Evolutionary conservation across 2,113 vertebrate species (phyloP).

Genomic region (Euleptes europaea): DNA sequence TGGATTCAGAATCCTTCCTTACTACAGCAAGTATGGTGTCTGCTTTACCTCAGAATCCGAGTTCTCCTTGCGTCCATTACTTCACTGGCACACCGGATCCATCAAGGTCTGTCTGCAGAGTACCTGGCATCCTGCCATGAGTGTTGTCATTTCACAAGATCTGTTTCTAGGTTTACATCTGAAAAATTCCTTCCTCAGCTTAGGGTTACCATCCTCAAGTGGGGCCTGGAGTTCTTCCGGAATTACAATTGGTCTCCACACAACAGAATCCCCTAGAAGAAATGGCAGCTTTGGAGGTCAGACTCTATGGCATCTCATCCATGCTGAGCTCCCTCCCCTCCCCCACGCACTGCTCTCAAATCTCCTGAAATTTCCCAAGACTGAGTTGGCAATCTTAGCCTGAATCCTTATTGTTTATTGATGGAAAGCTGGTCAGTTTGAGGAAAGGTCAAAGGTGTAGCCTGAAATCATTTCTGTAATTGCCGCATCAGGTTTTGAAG

Average conservation of each 20-base stretch:
- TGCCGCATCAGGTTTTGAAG: not conserved
- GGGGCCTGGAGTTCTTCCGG: too few species aligned
- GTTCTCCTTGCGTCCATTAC: conserved; percentile 78
- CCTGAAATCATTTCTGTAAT: not conserved
- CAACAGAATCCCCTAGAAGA: too few species aligned
- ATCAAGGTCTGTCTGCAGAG: conserved; percentile 72
- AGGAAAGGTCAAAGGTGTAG: not conserved
- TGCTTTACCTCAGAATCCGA: conserved; percentile 77
- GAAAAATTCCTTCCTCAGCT: not conserved
- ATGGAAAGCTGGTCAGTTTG: not conserved
- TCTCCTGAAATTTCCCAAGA: too few species aligned
- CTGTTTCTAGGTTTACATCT: not conserved
- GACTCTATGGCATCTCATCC: too few species aligned
- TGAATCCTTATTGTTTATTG: not conserved
- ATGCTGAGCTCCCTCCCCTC: too few species aligned
- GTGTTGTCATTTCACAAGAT: not conserved
- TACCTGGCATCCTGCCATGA: not conserved
- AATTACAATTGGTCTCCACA: too few species aligned
- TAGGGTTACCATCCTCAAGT: too few species aligned
- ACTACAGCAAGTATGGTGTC: conserved; percentile 81
- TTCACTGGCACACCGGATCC: conserved; percentile 84
- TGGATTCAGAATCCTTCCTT: conserved; percentile 80
- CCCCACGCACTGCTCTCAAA: too few species aligned
- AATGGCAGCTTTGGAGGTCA: too few species aligned
- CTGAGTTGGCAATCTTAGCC: too few species aligned